phyloP scores from a whole-genome alignment of 1,140 invertebrate genomes.

The Oryzaephilus surinamensis region DNA sequence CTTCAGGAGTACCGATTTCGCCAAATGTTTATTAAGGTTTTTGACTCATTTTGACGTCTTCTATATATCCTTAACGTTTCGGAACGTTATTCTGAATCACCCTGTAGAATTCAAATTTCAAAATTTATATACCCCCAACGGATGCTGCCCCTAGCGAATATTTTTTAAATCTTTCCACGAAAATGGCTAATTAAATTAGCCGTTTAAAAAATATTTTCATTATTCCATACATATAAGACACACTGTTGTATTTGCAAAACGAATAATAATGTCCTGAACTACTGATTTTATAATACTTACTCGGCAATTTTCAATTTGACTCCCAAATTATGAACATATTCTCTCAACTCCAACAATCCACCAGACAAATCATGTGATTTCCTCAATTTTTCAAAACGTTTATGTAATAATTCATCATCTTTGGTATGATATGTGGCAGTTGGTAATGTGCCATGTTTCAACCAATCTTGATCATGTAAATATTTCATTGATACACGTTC shows the following conservation, averaged over 20 bases:
- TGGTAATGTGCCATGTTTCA: constrained; percentile 70
- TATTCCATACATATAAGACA: constrained; percentile 6
- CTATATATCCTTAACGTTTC: no score
- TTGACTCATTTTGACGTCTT: no score
- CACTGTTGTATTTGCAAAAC: constrained; percentile 1
- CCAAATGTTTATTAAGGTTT: no score
- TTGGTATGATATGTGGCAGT: constrained; percentile 38
- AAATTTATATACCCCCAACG: no score
- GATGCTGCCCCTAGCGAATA: no score
- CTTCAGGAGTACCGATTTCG: no score
- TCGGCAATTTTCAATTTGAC: constrained; percentile 69
- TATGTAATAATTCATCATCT: constrained; percentile 33
- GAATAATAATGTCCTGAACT: no score
- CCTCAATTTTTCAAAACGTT: constrained; percentile 44
- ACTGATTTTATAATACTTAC: constrained; percentile 45
- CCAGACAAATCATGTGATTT: constrained; percentile 62
- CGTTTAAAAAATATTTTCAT: no score
- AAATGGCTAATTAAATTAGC: no score
- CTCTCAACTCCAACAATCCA: constrained; percentile 53
- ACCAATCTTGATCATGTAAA: constrained; percentile 77
- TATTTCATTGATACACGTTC: constrained; percentile 61
- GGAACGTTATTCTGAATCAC: no score
- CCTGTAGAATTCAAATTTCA: no score
- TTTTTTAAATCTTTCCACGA: no score
- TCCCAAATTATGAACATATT: constrained; percentile 57